phyloP scores from a whole-genome alignment of 2,888 invertebrate genomes.

The Tachina grossa region DNA sequence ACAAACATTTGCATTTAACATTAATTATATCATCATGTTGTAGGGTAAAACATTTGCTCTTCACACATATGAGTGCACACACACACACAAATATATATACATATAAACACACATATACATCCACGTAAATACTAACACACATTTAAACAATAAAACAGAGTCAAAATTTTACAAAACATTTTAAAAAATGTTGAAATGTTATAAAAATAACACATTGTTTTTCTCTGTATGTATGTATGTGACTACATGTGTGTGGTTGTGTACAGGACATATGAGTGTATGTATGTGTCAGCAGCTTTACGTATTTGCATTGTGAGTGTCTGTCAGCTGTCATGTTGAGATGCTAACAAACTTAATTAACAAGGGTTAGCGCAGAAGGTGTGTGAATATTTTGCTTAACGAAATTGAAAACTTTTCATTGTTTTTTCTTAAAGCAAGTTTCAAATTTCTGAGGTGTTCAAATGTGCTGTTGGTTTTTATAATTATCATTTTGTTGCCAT shows the following conservation, averaged over 20 bases:
- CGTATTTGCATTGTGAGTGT: slow-evolving; percentile 4
- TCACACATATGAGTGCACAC: not conserved
- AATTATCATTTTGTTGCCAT: too few relatives aligned
- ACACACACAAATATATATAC: not conserved
- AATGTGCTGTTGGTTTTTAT: not conserved
- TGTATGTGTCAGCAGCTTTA: not conserved
- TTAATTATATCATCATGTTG: slow-evolving; percentile 40
- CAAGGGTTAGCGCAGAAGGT: slow-evolving; percentile 23
- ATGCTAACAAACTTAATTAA: slow-evolving; percentile 38
- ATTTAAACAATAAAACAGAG: not conserved
- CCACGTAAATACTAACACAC: not conserved
- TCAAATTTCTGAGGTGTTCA: not conserved
- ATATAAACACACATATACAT: not conserved
- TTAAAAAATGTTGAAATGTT: not conserved
- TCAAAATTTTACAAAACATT: slow-evolving; percentile 30
- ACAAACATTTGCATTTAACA: slow-evolving; percentile 20
- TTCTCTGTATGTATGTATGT: not conserved
- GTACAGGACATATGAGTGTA: not conserved
- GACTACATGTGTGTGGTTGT: not conserved
- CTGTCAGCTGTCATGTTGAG: slow-evolving; percentile 45
- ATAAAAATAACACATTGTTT: slow-evolving; percentile 2
- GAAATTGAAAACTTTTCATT: slow-evolving; percentile 6
- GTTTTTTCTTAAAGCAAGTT: not conserved
- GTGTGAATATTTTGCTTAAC: slow-evolving; percentile 13
- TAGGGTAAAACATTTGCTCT: not conserved